Conservation (phyloP, 1,140 invertebrate genomes). For the Anagrus nilaparvatae region DNA sequence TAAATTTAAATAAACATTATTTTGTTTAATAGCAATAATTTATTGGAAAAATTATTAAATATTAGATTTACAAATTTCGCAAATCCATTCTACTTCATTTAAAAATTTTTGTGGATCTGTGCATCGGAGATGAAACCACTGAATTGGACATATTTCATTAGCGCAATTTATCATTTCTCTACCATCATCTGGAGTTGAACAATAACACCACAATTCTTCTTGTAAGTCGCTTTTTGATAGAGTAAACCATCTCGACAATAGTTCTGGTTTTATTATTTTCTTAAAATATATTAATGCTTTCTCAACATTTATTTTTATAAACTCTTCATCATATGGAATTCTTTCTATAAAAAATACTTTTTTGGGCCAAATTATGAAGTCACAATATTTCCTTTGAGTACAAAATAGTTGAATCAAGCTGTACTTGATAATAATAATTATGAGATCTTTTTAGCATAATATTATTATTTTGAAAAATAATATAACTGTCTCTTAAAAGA, state of each 20-base stretch:
- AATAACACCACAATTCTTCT: not conserved
- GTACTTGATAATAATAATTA: not conserved
- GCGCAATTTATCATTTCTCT: not conserved
- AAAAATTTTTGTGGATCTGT: too few relatives aligned
- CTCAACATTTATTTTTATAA: not conserved
- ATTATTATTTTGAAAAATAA: not conserved
- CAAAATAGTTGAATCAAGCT: not conserved
- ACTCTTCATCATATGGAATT: not conserved
- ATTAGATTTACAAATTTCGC: too few relatives aligned
- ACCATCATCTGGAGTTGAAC: not conserved
- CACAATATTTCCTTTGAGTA: not conserved
- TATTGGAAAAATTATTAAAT: too few relatives aligned
- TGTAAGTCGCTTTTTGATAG: not conserved
- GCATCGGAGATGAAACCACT: not conserved
- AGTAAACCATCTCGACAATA: not conserved
- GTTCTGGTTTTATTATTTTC: not conserved
- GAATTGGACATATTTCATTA: slow-evolving; percentile 3
- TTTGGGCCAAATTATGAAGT: not conserved
- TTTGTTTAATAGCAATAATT: too few relatives aligned
- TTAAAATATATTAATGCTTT: not conserved
- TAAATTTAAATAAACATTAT: too few relatives aligned
- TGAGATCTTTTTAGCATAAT: not conserved
- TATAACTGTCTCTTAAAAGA: not conserved
- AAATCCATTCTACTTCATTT: too few relatives aligned
- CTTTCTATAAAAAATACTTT: not conserved